Base-by-base conservation (phyloP, 2,113 vertebrate species). In the Planiliza haematocheilus region DNA sequence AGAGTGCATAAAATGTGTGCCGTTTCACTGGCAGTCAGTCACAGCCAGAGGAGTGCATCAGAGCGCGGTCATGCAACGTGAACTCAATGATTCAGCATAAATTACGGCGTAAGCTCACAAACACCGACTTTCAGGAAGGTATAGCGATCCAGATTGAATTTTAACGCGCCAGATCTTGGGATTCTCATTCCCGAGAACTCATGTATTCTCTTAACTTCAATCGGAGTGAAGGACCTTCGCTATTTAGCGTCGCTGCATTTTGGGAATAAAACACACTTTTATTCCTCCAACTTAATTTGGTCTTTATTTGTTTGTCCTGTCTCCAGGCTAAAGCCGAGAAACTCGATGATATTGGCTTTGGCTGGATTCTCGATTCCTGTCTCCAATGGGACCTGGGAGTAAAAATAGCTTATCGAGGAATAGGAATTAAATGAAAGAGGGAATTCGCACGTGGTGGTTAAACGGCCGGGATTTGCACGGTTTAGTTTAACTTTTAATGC, bases 291-390 rank as follows among this genome's bases (percentile, higher is more conserved):
- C 80, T 86, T 84, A 41, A 86, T 87, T 68, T 81, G 50, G 60
- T 79, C 43, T 85, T 75, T 84, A 70, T 88, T 81, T 91, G 81
- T 87, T 84, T 66, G 64, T 89, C 78, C 78, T 64, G 52, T 83
- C 79, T 74, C 58, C 45, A 62, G 72, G 79, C 72, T 74, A 70
- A 84, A 46, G 49, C 77, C 77, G 74, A 79, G 81, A 80, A 86
- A 89, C 77, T 66, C 20, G 45, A 77, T 80, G 45, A 82, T 91
- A 85, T 92, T 85, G 74, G 78, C 81, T 81, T 89, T 85, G 82
- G 65, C 78, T 80, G 42, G 74, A 87, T 81, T 78, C 63, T 70
- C 51, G 60, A 67, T 81, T 80, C 77, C n/a, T 73, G 57, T 46
- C 24, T 84, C 89, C 45, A 12, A 14, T 38, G 82, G 79, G 85